Evolutionary conservation across 2,113 vertebrate species (phyloP).

Genomic region (Malurus alboscapulatus): DNA sequence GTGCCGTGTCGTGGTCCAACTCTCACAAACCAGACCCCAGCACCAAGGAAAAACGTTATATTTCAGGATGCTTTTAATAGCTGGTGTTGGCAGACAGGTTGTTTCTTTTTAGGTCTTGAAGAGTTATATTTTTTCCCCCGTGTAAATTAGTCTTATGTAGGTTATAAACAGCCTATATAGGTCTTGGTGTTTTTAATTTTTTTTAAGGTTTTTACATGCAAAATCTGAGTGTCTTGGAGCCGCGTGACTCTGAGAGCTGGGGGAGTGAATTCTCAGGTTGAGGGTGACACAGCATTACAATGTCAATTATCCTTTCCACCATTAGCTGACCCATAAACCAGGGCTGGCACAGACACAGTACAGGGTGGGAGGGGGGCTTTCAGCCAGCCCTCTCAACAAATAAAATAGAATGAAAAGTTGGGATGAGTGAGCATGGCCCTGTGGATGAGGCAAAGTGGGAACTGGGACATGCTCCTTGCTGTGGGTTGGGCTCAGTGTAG

Average conservation of each 20-base stretch:
- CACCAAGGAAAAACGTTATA: background rate
- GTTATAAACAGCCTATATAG: background rate
- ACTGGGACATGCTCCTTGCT: fast-evolving
- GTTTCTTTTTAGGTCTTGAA: background rate
- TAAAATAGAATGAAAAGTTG: background rate
- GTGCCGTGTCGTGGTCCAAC: fast-evolving
- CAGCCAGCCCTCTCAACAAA: background rate
- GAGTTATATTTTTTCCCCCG: background rate
- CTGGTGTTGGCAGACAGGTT: background rate
- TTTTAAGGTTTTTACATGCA: background rate
- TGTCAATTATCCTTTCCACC: background rate
- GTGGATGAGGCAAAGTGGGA: background rate
- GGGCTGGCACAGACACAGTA: background rate
- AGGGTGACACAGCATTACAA: background rate
- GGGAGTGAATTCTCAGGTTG: background rate
- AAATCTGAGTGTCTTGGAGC: background rate
- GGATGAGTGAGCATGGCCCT: background rate
- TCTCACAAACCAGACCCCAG: background rate
- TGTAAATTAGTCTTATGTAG: background rate
- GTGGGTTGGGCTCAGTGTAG: background rate
- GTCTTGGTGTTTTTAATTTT: background rate
- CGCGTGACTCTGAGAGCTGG: background rate
- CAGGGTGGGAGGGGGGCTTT: background rate
- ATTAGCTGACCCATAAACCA: background rate
- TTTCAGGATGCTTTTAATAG: background rate